Evolutionary conservation across 2,797 vertebrate species (phyloP).

Genomic region (Cygnus olor): DNA sequence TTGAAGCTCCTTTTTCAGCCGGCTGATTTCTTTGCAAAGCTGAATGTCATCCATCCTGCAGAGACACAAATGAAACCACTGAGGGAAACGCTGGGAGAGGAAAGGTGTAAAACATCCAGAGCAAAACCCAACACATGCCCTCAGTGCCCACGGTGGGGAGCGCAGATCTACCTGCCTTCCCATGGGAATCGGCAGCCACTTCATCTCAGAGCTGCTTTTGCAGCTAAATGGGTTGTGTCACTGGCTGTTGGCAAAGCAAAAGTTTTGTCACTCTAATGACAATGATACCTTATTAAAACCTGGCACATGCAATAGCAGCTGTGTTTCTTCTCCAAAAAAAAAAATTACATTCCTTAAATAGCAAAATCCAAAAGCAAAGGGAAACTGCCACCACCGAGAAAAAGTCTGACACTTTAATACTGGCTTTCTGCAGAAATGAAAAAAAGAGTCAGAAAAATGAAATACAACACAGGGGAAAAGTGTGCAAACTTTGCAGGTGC

Average conservation of each 20-base stretch:
- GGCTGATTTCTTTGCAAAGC: conserved; percentile 89
- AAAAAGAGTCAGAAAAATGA: neutral
- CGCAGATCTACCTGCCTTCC: neutral
- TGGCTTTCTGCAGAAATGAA: neutral
- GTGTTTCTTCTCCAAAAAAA: neutral
- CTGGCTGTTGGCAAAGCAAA: neutral
- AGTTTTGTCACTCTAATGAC: neutral
- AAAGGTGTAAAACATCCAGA: neutral
- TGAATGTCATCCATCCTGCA: conserved; percentile 93
- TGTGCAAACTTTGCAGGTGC: neutral
- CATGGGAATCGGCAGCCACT: fast-evolving
- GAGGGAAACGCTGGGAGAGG: neutral
- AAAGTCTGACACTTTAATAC: neutral
- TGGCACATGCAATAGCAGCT: neutral
- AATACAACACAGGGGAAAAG: neutral
- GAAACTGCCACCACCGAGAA: neutral
- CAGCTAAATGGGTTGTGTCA: neutral
- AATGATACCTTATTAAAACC: neutral
- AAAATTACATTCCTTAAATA: neutral
- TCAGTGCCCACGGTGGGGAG: fast-evolving
- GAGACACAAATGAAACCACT: neutral
- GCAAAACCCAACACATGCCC: neutral
- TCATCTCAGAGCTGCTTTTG: neutral
- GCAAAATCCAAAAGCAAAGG: neutral
- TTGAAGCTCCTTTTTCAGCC: conserved; percentile 88